Conservation (phyloP, 2,797 vertebrate genomes). For the Paramormyrops hopkinsi region DNA sequence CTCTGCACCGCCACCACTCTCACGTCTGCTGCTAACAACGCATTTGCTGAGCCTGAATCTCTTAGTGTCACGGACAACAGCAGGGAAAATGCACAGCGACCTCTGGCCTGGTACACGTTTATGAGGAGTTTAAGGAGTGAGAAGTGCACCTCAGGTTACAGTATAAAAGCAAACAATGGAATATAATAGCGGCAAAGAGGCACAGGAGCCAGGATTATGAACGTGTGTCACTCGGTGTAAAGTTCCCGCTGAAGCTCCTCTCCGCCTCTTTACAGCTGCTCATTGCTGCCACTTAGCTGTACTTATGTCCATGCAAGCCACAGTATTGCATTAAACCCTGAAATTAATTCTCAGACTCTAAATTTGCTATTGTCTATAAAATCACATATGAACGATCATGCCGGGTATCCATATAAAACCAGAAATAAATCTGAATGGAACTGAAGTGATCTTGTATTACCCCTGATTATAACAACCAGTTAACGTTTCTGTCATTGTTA, state of each 20-base stretch:
- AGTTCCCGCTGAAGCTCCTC: neutral
- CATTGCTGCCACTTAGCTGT: neutral
- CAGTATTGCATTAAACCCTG: neutral
- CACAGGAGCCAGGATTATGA: neutral
- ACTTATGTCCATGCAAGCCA: neutral
- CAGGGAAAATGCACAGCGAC: neutral
- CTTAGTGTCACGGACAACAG: too few relatives aligned
- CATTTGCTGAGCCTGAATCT: neutral
- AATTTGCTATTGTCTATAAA: conserved; percentile 1
- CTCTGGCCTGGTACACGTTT: neutral
- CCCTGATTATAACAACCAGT: neutral
- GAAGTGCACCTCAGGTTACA: neutral
- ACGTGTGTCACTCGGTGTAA: neutral
- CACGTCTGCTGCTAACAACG: neutral
- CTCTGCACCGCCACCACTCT: neutral
- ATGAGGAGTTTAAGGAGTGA: neutral
- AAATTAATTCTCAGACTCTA: neutral
- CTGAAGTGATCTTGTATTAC: conserved; percentile 2
- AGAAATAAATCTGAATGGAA: neutral
- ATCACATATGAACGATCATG: neutral
- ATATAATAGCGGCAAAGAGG: neutral
- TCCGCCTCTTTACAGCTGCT: neutral
- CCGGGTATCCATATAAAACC: neutral
- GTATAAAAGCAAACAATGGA: neutral
- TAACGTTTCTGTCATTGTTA: neutral